phyloP scores from a whole-genome alignment of 2,113 vertebrate genomes.

The Gavialis gangeticus region DNA sequence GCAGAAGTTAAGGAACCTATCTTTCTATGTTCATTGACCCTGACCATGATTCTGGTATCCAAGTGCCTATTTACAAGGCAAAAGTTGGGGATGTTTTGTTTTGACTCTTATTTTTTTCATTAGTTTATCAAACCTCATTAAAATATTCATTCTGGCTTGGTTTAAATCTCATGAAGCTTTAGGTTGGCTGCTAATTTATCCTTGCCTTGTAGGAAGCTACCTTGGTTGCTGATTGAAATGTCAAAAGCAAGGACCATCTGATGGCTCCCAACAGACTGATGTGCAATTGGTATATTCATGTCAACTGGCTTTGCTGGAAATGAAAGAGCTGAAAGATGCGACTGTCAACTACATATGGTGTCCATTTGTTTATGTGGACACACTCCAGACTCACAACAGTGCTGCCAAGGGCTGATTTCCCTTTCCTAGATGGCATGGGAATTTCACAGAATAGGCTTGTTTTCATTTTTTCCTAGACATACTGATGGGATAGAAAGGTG shows the following conservation, averaged over 20 bases:
- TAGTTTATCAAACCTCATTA: not conserved
- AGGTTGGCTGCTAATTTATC: not conserved
- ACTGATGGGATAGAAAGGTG: not conserved
- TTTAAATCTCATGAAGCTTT: not conserved
- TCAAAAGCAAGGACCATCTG: slow-evolving; percentile 61
- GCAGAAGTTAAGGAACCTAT: not conserved
- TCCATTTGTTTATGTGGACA: slow-evolving; percentile 35
- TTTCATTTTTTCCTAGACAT: not conserved
- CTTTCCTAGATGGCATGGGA: not conserved
- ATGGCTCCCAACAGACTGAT: slow-evolving; percentile 51
- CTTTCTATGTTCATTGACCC: not conserved
- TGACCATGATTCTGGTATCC: rapidly evolving
- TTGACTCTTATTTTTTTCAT: not conserved
- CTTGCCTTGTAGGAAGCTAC: not conserved
- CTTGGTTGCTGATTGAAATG: slow-evolving; percentile 60
- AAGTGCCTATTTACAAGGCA: not conserved
- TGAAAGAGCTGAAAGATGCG: slow-evolving; percentile 12
- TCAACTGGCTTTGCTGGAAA: slow-evolving; percentile 53
- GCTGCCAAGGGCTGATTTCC: not conserved
- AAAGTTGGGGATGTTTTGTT: not conserved
- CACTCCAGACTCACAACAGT: slow-evolving; percentile 27
- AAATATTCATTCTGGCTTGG: not conserved
- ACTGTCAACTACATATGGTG: slow-evolving; percentile 25
- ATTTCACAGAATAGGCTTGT: not conserved
- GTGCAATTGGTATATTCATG: slow-evolving; percentile 48